Evolutionary conservation across 1,140 invertebrate genomes (phyloP).

Genomic region (Episyrphus balteatus): DNA sequence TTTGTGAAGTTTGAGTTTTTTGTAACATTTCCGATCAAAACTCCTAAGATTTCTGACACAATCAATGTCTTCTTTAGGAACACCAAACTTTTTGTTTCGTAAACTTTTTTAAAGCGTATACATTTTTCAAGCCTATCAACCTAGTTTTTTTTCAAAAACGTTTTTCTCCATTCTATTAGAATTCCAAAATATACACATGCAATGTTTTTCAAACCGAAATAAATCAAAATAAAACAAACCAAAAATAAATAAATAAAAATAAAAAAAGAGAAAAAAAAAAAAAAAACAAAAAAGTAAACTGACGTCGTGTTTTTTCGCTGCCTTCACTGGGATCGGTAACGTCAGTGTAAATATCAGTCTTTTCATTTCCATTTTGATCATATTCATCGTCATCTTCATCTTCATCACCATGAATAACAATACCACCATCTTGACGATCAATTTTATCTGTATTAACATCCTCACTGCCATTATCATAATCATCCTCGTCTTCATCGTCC

Average conservation of each 20-base stretch:
- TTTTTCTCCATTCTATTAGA: too few species aligned
- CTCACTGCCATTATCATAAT: constrained; percentile 7
- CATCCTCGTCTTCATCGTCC: constrained; percentile 3
- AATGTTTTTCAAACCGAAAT: too few species aligned
- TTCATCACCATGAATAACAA: constrained; percentile 7
- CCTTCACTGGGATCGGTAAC: constrained; percentile 6
- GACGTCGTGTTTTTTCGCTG: constrained; percentile 17
- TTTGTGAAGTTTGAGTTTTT: too few species aligned
- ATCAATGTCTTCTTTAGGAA: too few species aligned
- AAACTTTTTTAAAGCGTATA: too few species aligned
- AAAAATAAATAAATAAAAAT: neutral
- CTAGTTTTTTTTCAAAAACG: too few species aligned
- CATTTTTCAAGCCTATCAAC: too few species aligned
- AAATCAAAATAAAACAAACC: too few species aligned
- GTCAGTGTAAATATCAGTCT: constrained; percentile 10
- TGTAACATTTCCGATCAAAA: too few species aligned
- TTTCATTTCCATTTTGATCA: constrained; percentile 2
- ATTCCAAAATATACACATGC: too few species aligned
- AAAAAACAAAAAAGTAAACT: constrained; percentile 23
- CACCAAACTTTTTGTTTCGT: too few species aligned
- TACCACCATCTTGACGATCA: constrained; percentile 1
- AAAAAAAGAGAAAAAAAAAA: constrained; percentile 9
- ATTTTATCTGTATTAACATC: neutral
- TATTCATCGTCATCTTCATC: constrained; percentile 10
- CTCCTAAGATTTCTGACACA: too few species aligned